phyloP scores from a whole-genome alignment of 2,888 invertebrate genomes.

The Chrysolina americana region DNA sequence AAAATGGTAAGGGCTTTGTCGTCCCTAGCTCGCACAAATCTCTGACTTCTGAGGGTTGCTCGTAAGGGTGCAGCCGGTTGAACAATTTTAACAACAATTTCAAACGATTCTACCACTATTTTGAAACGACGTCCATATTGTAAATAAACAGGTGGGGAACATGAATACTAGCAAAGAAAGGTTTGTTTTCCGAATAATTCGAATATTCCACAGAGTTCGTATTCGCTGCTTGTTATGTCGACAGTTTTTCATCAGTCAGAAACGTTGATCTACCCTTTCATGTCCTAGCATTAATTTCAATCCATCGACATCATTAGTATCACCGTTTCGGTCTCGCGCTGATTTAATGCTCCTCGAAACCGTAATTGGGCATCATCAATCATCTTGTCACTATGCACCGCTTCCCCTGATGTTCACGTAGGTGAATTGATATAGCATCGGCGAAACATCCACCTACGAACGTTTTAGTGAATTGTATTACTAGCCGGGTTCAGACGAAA shows the following conservation, averaged over 20 bases:
- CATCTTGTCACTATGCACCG: slow-evolving; percentile 20
- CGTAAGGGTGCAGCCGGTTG: no score
- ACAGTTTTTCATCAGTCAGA: background rate
- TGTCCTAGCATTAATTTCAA: background rate
- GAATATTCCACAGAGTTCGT: no score
- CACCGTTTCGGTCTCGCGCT: slow-evolving; percentile 3
- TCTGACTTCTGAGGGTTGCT: no score
- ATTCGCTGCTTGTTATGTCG: no score
- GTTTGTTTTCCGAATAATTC: no score
- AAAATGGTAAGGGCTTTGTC: no score
- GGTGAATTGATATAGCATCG: slow-evolving; percentile 20
- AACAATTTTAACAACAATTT: no score
- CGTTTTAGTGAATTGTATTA: slow-evolving; percentile 14
- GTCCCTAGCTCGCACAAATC: no score
- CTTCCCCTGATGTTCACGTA: slow-evolving; percentile 10
- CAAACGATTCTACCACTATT: no score
- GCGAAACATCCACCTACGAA: slow-evolving; percentile 17
- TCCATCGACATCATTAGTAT: slow-evolving; percentile 17
- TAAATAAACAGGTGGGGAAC: no score
- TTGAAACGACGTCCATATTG: no score
- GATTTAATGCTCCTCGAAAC: slow-evolving; percentile 15
- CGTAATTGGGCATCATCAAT: slow-evolving; percentile 16
- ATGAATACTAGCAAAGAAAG: no score
- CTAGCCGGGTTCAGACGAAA: slow-evolving; percentile 15
- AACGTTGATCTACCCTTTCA: background rate